Conservation (phyloP, 2,113 vertebrate genomes). For the Myanophis thanlyinensis region DNA sequence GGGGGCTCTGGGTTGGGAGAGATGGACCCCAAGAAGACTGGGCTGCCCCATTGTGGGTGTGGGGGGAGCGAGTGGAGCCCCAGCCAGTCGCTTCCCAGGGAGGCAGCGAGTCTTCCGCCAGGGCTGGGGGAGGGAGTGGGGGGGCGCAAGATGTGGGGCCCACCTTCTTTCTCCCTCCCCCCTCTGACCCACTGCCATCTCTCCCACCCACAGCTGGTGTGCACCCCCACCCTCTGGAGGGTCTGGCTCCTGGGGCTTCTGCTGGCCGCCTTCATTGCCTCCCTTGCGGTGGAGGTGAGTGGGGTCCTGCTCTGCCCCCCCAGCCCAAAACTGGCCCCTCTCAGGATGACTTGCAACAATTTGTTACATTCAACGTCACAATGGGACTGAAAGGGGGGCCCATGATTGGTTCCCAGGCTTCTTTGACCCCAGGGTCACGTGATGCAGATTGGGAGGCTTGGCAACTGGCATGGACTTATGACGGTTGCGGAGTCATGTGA, state of each 20-base stretch:
- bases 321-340: background rate
- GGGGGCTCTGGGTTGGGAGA: background rate
- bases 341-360: no score
- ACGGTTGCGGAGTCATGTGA: no score
- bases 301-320: background rate
- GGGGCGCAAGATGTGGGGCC: background rate
- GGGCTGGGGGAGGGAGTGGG: no score
- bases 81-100: background rate
- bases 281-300: conserved; percentile 71
- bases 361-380: no score
- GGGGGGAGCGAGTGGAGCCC: background rate
- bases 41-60: background rate
- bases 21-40: no score
- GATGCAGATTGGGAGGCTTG: no score
- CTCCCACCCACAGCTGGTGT: conserved; percentile 62
- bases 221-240: conserved; percentile 70
- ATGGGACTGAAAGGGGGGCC: rapidly evolving
- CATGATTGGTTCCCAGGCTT: no score
- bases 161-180: no score
- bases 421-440: no score
- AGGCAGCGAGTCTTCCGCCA: background rate
- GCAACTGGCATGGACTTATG: no score
- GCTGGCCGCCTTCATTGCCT: conserved; percentile 62
- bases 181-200: background rate
- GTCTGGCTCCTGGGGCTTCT: conserved; percentile 70